Percentiles rank a stretch among this genome's conserved stretches.
phyloP scores from a whole-genome alignment of 2,797 vertebrate species.

The Malacoctenus gilli region DNA sequence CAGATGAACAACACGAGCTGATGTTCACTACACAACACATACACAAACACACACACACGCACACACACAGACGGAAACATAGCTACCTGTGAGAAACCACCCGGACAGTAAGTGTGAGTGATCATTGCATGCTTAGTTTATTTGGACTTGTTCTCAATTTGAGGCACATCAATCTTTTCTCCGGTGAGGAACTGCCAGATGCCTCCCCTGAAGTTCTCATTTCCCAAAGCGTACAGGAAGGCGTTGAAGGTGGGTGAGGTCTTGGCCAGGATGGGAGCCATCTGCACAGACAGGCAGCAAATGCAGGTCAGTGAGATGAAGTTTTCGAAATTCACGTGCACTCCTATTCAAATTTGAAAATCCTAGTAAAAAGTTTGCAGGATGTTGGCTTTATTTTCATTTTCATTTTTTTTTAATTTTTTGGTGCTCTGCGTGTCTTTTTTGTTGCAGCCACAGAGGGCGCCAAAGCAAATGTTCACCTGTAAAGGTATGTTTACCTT shows the following conservation, averaged over 20 bases:
- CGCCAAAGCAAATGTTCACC: too few relatives aligned
- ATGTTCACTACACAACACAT: slow-evolving; percentile 27
- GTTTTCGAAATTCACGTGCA: neutral
- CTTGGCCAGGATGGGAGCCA: slow-evolving; percentile 94
- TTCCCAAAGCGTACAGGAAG: slow-evolving; percentile 90
- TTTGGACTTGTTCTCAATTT: slow-evolving; percentile 90
- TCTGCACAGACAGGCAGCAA: slow-evolving; percentile 68
- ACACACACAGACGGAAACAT: slow-evolving; percentile 48
- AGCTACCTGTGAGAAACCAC: slow-evolving; percentile 68
- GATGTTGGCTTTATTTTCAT: too few relatives aligned
- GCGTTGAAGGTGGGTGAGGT: slow-evolving; percentile 88
- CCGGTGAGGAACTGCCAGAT: slow-evolving; percentile 92
- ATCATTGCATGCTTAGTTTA: slow-evolving; percentile 75
- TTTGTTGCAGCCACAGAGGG: too few relatives aligned
- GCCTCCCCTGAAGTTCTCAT: slow-evolving; percentile 90
- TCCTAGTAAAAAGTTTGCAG: too few relatives aligned
- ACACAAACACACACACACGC: too few relatives aligned
- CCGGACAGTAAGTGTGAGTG: slow-evolving; percentile 60
- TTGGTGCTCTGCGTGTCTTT: too few relatives aligned
- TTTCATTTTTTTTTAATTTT: too few relatives aligned
- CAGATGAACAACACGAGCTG: neutral
- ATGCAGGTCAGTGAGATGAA: neutral
- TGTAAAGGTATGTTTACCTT: too few relatives aligned
- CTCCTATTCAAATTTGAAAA: too few relatives aligned
- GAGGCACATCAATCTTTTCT: slow-evolving; percentile 85